These are phyloP conservation scores for Amphiprion ocellaris DNA, from an alignment of 2,113 vertebrate species.

Conservation along the genomic window DNA sequence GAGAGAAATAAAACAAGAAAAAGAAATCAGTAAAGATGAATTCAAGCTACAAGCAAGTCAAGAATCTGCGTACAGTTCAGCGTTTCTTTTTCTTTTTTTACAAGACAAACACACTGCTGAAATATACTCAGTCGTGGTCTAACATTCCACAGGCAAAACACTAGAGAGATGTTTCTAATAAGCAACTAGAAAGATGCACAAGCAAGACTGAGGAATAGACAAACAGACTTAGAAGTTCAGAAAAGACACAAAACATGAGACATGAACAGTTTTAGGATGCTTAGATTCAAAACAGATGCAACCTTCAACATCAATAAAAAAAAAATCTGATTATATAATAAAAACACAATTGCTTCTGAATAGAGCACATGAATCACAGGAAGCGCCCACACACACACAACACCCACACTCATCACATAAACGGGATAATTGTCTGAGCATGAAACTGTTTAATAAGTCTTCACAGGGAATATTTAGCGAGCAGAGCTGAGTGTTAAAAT, in stretches of 20 bases:
- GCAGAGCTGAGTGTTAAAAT: neutral
- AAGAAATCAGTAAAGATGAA: conserved; percentile 89
- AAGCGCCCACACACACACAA: conserved; percentile 13
- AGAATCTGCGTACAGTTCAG: conserved; percentile 64
- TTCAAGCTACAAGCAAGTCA: conserved; percentile 89
- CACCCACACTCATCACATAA: conserved; percentile 22
- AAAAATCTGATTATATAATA: conserved; percentile 18
- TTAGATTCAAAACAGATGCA: conserved; percentile 8
- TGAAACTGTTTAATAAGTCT: neutral
- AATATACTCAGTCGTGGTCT: conserved; percentile 2
- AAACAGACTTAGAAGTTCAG: conserved; percentile 14
- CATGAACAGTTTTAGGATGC: neutral
- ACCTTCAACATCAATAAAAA: neutral
- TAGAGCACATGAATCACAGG: conserved; percentile 30
- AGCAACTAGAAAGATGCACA: conserved; percentile 13
- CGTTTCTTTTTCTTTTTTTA: neutral
- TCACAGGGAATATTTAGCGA: conserved; percentile 3
- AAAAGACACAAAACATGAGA: conserved; percentile 23
- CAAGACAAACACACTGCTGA: conserved; percentile 16
- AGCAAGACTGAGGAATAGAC: conserved; percentile 12
- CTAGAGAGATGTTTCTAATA: conserved; percentile 16
- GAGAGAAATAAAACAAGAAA: conserved; percentile 86
- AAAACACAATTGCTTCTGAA: conserved; percentile 33
- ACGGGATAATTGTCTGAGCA: neutral
- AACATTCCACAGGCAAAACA: conserved; percentile 35